phyloP scores from a whole-genome alignment of 2,888 invertebrate species.

The Drosophila buzzatii region DNA sequence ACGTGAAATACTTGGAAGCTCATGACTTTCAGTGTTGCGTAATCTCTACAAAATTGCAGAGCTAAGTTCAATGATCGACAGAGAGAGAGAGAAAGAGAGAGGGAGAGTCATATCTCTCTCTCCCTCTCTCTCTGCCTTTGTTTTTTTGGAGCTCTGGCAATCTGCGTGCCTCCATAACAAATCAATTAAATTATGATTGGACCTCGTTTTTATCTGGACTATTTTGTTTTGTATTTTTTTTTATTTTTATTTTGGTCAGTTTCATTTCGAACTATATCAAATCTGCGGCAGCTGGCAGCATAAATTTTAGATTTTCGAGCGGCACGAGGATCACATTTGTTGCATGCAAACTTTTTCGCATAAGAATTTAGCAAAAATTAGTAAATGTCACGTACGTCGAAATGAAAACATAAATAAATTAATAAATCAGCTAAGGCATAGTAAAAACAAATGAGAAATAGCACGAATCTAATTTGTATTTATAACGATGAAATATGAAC shows the following conservation, averaged over 20 bases:
- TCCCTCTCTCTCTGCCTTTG: not conserved
- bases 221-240: not conserved
- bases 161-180: slow-evolving; percentile 45
- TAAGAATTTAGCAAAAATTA: slow-evolving; percentile 51
- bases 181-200: slow-evolving; percentile 50
- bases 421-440: slow-evolving; percentile 49
- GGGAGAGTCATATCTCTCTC: not conserved
- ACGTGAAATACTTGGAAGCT: slow-evolving; percentile 12
- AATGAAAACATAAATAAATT: slow-evolving; percentile 45
- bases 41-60: slow-evolving; percentile 34
- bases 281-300: slow-evolving; percentile 12
- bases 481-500: slow-evolving; percentile 4
- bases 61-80: slow-evolving; percentile 42
- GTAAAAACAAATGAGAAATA: slow-evolving; percentile 7
- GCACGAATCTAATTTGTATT: slow-evolving; percentile 11
- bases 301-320: slow-evolving; percentile 27
- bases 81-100: not conserved
- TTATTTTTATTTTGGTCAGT: slow-evolving; percentile 22
- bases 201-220: not conserved
- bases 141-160: slow-evolving; percentile 28
- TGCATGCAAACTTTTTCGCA: not conserved
- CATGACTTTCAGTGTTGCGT: slow-evolving; percentile 27
- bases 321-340: slow-evolving; percentile 37
- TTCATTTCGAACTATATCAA: slow-evolving; percentile 8
- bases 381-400: slow-evolving; percentile 70